Evolutionary conservation across 2,113 vertebrate species (phyloP), one percentile per base, ranked within the genome.

Genomic region (Eulemur macaco): DNA sequence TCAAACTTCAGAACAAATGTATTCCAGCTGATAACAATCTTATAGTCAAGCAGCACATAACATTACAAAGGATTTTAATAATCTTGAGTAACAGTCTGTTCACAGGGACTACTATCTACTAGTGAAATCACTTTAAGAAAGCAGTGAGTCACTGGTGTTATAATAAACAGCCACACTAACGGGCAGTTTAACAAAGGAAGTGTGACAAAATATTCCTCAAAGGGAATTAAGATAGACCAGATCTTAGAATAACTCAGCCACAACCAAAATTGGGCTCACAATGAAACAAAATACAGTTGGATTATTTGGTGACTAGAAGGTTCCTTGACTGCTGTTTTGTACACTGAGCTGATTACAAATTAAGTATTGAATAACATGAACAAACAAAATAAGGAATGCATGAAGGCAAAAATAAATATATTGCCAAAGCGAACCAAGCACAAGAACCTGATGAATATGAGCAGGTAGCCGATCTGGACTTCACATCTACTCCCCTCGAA

Each of bases 81-180:
- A 97, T 91, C 94, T 91, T 7, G 25, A 64, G n/a, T 47, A 73
- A 73, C 92, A 85, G 91, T 84, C 74, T 95, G 92, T 39, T 84
- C 90, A 64, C 1, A 78, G 58, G 54, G 83, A 18, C 64, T 20
- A 64, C 29, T 77, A 66, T 85, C 52, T 71, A 42, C 71, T 15
- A 56, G 50, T 82, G 76, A 76, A 85, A 88, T 88, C 85, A 82
- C 78, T 45, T 63, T 18, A 60, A 89, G 86, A 91, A 77, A 88
- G 89, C 94, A 42, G 8, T 60, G 82, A 85, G 77, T 96, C 87
- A 85, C 8, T 37, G 42, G 54, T 25, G 15, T 37, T 63, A 77
- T 17, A 76, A 95, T 47, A 20, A 85, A 88, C 13, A 92, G 85
- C 71, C 58, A 88, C 60, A 68, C 20, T 54, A 66, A 89, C 1